phyloP scores from a whole-genome alignment of 2,113 vertebrate species.

The Clupea harengus region DNA sequence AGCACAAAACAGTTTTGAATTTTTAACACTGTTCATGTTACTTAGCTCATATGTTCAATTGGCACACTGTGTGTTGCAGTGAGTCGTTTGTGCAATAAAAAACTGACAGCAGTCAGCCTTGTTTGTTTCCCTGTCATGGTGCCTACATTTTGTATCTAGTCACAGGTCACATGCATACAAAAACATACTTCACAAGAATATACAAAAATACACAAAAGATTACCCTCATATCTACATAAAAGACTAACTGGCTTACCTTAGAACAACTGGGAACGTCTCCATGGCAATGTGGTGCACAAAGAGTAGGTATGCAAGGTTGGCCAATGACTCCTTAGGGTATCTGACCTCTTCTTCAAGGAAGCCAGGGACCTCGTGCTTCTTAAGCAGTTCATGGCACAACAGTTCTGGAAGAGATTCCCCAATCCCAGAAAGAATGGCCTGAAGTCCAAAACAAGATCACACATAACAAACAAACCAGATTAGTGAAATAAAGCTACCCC shows the following conservation, averaged over 20 bases:
- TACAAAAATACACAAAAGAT: neutral
- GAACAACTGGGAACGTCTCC: slow-evolving; percentile 82
- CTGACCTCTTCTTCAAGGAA: slow-evolving; percentile 80
- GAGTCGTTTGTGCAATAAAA: too few species aligned
- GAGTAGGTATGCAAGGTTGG: slow-evolving; percentile 84
- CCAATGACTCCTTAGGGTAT: slow-evolving; percentile 81
- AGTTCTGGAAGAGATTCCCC: slow-evolving; percentile 66
- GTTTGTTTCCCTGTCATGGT: too few species aligned
- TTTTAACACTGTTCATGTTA: too few species aligned
- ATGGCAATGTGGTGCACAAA: slow-evolving; percentile 87
- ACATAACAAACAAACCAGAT: neutral
- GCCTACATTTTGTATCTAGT: neutral
- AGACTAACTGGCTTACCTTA: slow-evolving; percentile 71
- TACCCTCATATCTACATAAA: too few species aligned
- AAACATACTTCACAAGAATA: neutral
- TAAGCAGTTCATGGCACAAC: slow-evolving; percentile 63
- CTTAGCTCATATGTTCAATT: too few species aligned
- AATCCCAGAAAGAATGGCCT: slow-evolving; percentile 54
- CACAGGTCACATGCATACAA: neutral
- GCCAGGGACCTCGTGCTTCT: slow-evolving; percentile 65
- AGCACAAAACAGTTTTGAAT: too few species aligned
- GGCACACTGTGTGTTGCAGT: too few species aligned
- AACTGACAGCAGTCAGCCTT: too few species aligned
- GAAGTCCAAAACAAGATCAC: neutral
- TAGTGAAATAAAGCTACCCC: neutral